A percentile compares a stretch with the other conserved stretches of the same genome.
These are phyloP conservation scores for Corydoras maculifer DNA, from an alignment of 2,113 vertebrate species.

Conservation along the genomic window DNA sequence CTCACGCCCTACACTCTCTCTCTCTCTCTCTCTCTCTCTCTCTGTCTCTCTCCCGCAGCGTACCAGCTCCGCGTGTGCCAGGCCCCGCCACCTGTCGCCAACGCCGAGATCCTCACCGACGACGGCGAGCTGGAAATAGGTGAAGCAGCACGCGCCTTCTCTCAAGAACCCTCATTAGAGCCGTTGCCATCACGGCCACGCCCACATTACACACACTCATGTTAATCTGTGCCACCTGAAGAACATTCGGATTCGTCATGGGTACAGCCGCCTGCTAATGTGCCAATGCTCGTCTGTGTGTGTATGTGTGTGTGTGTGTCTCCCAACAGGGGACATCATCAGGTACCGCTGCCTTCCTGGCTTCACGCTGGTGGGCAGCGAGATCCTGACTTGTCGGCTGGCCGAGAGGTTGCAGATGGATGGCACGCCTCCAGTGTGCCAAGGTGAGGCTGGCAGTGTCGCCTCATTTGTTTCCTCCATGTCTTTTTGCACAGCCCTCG, in stretches of 20 bases:
- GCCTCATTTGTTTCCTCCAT: slow-evolving; percentile 13
- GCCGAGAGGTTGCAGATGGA: slow-evolving; percentile 94
- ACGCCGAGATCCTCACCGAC: slow-evolving; percentile 84
- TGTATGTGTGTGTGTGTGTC: slow-evolving; percentile 31
- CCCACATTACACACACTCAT: too few species aligned
- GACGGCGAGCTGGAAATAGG: slow-evolving; percentile 95
- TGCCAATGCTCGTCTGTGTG: neutral
- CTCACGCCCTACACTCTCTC: slow-evolving; percentile 16
- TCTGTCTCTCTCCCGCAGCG: slow-evolving; percentile 58
- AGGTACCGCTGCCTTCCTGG: slow-evolving; percentile 90
- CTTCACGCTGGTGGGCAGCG: slow-evolving; percentile 88
- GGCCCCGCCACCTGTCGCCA: slow-evolving; percentile 75
- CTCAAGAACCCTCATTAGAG: too few species aligned
- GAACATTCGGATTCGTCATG: too few species aligned
- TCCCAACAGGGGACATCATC: slow-evolving; percentile 85
- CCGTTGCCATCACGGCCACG: too few species aligned
- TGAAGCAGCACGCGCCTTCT: slow-evolving; percentile 48
- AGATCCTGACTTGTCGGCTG: slow-evolving; percentile 88
- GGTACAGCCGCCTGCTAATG: too few species aligned
- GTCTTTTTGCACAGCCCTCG: too few species aligned
- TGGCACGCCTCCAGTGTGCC: slow-evolving; percentile 82
- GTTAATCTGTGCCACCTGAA: too few species aligned
- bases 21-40: slow-evolving; percentile 13
- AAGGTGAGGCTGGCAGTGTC: slow-evolving; percentile 69
- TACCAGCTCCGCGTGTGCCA: slow-evolving; percentile 91